These are phyloP conservation scores for Drosophila baimaii DNA, from an alignment of 1,140 invertebrate genomes.

Conservation along the genomic window DNA sequence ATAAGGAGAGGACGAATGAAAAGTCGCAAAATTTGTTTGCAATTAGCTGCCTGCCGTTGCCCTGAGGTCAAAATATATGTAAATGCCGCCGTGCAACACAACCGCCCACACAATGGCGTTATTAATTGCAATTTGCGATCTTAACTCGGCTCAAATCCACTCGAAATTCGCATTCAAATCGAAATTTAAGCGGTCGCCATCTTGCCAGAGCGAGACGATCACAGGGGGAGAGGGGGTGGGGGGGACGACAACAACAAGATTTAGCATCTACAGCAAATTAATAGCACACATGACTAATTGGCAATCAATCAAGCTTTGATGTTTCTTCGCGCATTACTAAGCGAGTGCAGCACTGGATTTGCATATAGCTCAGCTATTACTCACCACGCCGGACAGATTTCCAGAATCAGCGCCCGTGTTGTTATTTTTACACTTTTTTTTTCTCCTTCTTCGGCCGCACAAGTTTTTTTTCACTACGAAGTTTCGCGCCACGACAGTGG, in stretches of 20 bases:
- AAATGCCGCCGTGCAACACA: conserved; percentile 4
- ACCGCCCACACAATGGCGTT: conserved; percentile 19
- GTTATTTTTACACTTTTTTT: conserved; percentile 6
- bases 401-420: conserved; percentile 4
- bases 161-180: conserved; percentile 7
- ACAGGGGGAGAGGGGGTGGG: background rate
- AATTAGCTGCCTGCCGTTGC: background rate
- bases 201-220: background rate
- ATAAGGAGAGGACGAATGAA: background rate
- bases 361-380: conserved; percentile 33
- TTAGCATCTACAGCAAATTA: conserved; percentile 53
- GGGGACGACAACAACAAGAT: conserved; percentile 15
- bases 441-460: background rate
- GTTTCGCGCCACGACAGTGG: background rate
- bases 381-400: conserved; percentile 8
- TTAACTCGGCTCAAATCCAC: conserved; percentile 16
- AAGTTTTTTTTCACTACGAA: background rate
- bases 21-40: conserved; percentile 17
- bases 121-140: conserved; percentile 28
- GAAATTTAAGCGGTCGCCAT: conserved; percentile 23
- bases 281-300: conserved; percentile 70
- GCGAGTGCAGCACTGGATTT: conserved; percentile 39
- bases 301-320: conserved; percentile 70
- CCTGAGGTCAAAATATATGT: conserved; percentile 21
- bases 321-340: conserved; percentile 63